Evolutionary conservation across 2,113 vertebrate genomes (phyloP), one percentile per base, ranked within the genome.

Genomic region (Typhlomys cinereus): DNA sequence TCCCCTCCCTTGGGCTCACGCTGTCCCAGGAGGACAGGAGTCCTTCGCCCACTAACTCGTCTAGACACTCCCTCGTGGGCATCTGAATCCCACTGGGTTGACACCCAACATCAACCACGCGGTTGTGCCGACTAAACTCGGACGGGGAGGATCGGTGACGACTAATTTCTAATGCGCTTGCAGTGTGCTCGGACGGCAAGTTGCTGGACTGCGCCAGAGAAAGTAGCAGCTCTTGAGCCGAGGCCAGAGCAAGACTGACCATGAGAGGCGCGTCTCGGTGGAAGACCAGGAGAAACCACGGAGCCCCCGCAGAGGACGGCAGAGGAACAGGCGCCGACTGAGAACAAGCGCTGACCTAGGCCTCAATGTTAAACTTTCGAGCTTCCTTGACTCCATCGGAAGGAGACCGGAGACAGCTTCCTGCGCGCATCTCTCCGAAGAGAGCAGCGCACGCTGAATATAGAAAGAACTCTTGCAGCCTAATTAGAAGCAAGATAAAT

Each of bases 211-310:
- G 44, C 9, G 44, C 44, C 20, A 21, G 48, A 23, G 17, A 50
- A 62, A 2, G 34, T 54, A 21, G 18, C 0, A 5, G 11, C 44
- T 46, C 23, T n/a, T 59, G 4, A 1, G 21, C 31, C 61, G 50
- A 57, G 10, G 5, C 7, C 31, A 1, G 3, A 15, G n/a, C n/a
- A n/a, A n/a, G n/a, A n/a, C n/a, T n/a, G n/a, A n/a, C n/a, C n/a
- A n/a, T n/a, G n/a, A n/a, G n/a, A n/a, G n/a, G n/a, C n/a, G n/a
- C n/a, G n/a, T n/a, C n/a, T n/a, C n/a, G n/a, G 44, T 10, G 9
- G 7, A 48, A 74, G 44, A 29, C 7, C 2, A 4, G 7, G 36
- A 4, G 7, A 34, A 34, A 17, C 36, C 31, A 3, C 9, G 23
- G 15, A 31, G 1, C 31, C 64, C 48, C 29, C 36, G 4, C 25